Conservation (phyloP, 2,888 invertebrate species). For the Metellina segmentata region DNA sequence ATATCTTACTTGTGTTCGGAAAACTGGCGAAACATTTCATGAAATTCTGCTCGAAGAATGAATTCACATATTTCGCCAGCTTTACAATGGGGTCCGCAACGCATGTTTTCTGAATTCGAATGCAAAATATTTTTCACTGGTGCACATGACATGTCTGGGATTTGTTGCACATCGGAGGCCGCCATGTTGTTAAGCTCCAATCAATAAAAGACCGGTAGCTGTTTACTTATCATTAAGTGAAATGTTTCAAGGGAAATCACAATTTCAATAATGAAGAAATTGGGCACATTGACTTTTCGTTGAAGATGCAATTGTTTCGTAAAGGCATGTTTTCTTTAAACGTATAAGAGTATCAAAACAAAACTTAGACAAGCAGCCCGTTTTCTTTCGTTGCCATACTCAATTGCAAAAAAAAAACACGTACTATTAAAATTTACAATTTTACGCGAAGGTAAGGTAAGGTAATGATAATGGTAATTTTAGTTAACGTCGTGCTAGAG, state of each 20-base stretch:
- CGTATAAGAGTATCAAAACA: slow-evolving; percentile 46
- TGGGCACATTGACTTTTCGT: too few relatives aligned
- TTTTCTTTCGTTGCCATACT: slow-evolving; percentile 24
- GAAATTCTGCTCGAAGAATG: slow-evolving; percentile 76
- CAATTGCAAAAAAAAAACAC: background rate
- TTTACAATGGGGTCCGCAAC: slow-evolving; percentile 76
- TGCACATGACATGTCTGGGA: slow-evolving; percentile 61
- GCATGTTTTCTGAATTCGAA: slow-evolving; percentile 60
- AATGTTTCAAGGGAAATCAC: background rate
- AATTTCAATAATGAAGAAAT: too few relatives aligned
- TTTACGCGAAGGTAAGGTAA: too few relatives aligned
- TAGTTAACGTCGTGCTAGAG: too few relatives aligned
- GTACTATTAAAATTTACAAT: background rate
- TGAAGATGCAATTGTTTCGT: background rate
- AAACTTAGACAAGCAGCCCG: slow-evolving; percentile 35
- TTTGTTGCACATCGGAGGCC: slow-evolving; percentile 69
- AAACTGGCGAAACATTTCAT: slow-evolving; percentile 76
- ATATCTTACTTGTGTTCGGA: slow-evolving; percentile 64
- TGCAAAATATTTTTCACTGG: slow-evolving; percentile 41
- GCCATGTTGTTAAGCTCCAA: slow-evolving; percentile 58
- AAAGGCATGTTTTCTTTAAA: slow-evolving; percentile 19
- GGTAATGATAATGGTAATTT: too few relatives aligned
- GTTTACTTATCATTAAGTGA: slow-evolving; percentile 27
- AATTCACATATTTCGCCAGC: slow-evolving; percentile 74
- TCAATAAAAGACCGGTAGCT: slow-evolving; percentile 52